phyloP scores from a whole-genome alignment of 2,888 invertebrate genomes.

The Myathropa florea region DNA sequence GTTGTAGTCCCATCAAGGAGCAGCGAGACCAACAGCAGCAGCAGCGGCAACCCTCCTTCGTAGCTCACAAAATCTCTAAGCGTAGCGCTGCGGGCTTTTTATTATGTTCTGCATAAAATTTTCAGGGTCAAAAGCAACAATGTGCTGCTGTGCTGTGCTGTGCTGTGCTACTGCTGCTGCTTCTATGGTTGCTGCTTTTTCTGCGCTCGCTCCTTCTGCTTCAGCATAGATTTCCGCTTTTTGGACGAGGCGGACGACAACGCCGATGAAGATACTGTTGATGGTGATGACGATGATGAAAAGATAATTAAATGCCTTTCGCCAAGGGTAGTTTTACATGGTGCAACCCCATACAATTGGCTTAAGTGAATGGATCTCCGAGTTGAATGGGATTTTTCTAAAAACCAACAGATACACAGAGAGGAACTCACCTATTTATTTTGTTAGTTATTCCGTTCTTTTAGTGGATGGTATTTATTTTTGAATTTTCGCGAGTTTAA shows the following conservation, averaged over 20 bases:
- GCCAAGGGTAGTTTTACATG: conserved; percentile 15
- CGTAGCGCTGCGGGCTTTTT: conserved; percentile 62
- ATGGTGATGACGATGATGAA: conserved; percentile 1
- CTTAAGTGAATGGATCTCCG: neutral
- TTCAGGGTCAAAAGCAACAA: conserved; percentile 71
- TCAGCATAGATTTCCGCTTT: conserved; percentile 1
- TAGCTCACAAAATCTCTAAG: conserved; percentile 26
- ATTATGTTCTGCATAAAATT: conserved; percentile 63
- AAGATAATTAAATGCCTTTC: neutral
- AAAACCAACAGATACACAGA: neutral
- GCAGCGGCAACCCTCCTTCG: neutral
- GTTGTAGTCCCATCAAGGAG: conserved; percentile 24
- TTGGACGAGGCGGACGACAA: neutral
- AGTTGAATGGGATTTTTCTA: neutral
- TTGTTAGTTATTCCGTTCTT: conserved; percentile 52
- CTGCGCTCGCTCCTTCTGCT: neutral
- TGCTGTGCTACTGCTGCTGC: neutral
- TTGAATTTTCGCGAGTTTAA: conserved; percentile 23
- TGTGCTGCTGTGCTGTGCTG: conserved; percentile 43
- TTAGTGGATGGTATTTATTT: conserved; percentile 35
- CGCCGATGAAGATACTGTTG: neutral
- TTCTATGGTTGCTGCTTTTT: conserved; percentile 2
- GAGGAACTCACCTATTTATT: conserved; percentile 27
- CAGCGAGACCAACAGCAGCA: neutral
- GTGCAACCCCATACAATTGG: neutral